Conservation (phyloP, 2,797 vertebrate genomes). For the Alectoris magna region DNA sequence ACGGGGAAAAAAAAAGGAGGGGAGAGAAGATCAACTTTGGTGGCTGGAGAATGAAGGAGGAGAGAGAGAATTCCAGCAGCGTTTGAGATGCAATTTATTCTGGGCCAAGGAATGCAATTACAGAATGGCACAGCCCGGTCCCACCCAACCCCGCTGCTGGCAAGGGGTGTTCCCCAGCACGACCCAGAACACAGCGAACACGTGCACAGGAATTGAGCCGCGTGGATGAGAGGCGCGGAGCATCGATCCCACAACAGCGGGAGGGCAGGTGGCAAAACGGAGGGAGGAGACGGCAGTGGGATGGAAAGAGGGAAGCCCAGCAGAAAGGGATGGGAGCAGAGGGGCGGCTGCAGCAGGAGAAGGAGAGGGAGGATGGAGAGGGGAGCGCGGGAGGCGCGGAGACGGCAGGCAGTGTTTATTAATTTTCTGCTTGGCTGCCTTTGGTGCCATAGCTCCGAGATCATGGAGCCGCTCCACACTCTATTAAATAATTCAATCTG, state of each 20-base stretch:
- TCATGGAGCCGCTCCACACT: constrained; percentile 71
- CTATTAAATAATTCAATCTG: constrained; percentile 80
- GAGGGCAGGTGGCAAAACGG: rapidly evolving
- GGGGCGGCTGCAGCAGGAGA: background rate
- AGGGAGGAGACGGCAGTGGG: background rate
- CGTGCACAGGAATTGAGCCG: background rate
- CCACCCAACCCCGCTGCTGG: rapidly evolving
- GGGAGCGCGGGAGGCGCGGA: background rate
- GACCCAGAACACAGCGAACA: rapidly evolving
- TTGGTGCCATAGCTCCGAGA: constrained; percentile 60
- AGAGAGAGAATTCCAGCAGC: background rate
- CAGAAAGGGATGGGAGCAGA: background rate
- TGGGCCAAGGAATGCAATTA: background rate
- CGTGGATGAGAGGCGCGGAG: rapidly evolving
- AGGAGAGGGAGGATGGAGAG: background rate
- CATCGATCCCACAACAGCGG: rapidly evolving
- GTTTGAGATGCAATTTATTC: background rate
- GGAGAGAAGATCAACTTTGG: background rate
- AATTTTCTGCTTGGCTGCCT: constrained; percentile 76
- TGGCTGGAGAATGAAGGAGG: background rate
- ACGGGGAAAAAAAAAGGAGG: background rate
- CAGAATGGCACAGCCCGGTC: background rate
- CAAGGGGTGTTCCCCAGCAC: rapidly evolving
- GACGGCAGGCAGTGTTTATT: constrained; percentile 65
- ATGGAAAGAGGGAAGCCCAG: background rate